phyloP scores from a whole-genome alignment of 2,888 invertebrate genomes.

The Noctua janthe region DNA sequence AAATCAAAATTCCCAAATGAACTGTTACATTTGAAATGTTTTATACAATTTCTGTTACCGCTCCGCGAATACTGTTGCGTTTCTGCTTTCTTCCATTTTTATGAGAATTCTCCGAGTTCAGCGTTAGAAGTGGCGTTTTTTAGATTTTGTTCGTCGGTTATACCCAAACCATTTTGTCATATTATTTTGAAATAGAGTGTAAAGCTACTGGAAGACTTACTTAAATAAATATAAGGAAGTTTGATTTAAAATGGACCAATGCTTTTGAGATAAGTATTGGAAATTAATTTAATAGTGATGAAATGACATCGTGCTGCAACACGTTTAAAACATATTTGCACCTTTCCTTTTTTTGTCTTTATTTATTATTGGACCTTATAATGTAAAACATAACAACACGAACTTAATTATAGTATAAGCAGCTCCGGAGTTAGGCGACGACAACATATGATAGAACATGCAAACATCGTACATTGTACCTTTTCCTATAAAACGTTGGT shows the following conservation, averaged over 20 bases:
- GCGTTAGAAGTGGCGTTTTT: conserved; percentile 2
- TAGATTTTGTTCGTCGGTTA: background rate
- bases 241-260: background rate
- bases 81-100: conserved; percentile 33
- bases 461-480: too few relatives aligned
- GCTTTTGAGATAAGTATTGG: background rate
- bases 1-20: conserved; percentile 25
- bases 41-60: conserved; percentile 6
- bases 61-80: conserved; percentile 8
- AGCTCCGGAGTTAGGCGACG: too few relatives aligned
- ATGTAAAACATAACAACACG: too few relatives aligned
- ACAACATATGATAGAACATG: too few relatives aligned
- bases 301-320: background rate
- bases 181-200: background rate
- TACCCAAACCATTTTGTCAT: background rate
- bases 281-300: background rate
- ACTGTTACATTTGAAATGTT: conserved; percentile 5
- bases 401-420: too few relatives aligned
- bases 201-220: background rate
- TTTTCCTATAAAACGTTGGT: background rate
- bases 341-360: background rate
- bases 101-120: conserved; percentile 27
- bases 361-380: too few relatives aligned
- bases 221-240: background rate
- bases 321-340: background rate